Percentiles rank a stretch among this genome's conserved stretches.
These are phyloP conservation scores for Hirtodrosophila confusa DNA, from an alignment of 2,888 invertebrate species.

Conservation along the genomic window DNA sequence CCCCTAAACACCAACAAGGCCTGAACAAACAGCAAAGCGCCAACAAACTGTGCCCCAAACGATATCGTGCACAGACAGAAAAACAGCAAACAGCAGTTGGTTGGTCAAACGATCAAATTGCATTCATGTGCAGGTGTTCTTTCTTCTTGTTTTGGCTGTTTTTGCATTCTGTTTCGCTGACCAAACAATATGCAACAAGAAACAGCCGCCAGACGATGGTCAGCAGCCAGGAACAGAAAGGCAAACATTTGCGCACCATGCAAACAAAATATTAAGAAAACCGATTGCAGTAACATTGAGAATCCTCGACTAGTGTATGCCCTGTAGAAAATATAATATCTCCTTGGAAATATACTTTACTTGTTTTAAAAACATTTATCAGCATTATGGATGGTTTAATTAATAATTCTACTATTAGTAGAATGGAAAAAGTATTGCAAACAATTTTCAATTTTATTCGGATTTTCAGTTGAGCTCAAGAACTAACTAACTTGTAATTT, in stretches of 20 bases:
- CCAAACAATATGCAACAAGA: slow-evolving; percentile 49
- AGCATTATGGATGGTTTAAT: too few relatives aligned
- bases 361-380: too few relatives aligned
- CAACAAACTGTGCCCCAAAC: slow-evolving; percentile 29
- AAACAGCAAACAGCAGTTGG: slow-evolving; percentile 40
- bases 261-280: slow-evolving; percentile 23
- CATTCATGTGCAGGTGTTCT: slow-evolving; percentile 41
- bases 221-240: slow-evolving; percentile 26
- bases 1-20: slow-evolving; percentile 44
- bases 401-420: too few relatives aligned
- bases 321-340: background rate
- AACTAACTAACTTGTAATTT: too few relatives aligned
- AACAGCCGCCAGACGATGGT: slow-evolving; percentile 27
- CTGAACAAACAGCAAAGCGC: slow-evolving; percentile 39
- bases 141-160: slow-evolving; percentile 1
- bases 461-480: too few relatives aligned
- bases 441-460: too few relatives aligned
- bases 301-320: slow-evolving; percentile 7
- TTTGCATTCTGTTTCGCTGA: slow-evolving; percentile 24
- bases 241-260: slow-evolving; percentile 28
- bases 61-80: slow-evolving; percentile 39
- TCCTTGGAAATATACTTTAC: too few relatives aligned
- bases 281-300: background rate
- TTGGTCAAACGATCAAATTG: slow-evolving; percentile 52
- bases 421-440: too few relatives aligned